Evolutionary conservation across 2,113 vertebrate genomes (phyloP).

Genomic region (Siphamia tubifer): DNA sequence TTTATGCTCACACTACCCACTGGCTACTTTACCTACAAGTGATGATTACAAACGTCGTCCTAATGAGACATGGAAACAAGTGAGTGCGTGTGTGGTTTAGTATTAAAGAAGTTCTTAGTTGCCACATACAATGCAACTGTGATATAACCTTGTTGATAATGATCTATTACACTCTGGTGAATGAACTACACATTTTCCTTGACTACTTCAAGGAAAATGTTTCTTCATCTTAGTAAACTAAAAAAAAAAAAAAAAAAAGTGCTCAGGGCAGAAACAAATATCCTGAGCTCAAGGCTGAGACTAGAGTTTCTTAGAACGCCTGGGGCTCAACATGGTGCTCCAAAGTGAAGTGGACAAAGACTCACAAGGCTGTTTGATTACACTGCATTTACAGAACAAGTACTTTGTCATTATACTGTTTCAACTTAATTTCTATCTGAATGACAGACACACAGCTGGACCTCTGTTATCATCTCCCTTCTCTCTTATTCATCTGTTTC

Average conservation of each 20-base stretch:
- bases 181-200: slow-evolving; percentile 37
- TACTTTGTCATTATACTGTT: slow-evolving; percentile 26
- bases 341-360: slow-evolving; percentile 21
- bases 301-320: slow-evolving; percentile 21
- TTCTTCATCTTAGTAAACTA: slow-evolving; percentile 30
- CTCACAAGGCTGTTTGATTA: slow-evolving; percentile 29
- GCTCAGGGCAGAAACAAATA: slow-evolving; percentile 11
- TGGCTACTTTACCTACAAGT: too few relatives aligned
- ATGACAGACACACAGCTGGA: slow-evolving; percentile 12
- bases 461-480: slow-evolving; percentile 19
- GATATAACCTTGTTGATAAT: slow-evolving; percentile 7
- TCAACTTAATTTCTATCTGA: slow-evolving; percentile 22
- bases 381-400: slow-evolving; percentile 3
- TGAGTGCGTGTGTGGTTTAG: not conserved
- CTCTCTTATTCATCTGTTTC: slow-evolving; percentile 26
- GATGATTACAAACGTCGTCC: too few relatives aligned
- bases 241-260: slow-evolving; percentile 37
- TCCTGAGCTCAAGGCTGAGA: slow-evolving; percentile 32
- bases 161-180: slow-evolving; percentile 23
- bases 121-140: not conserved
- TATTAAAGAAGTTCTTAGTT: not conserved
- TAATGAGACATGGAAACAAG: too few relatives aligned
- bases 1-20: too few relatives aligned
- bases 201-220: slow-evolving; percentile 25
- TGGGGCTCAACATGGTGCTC: slow-evolving; percentile 23